Evolutionary conservation across 2,888 invertebrate genomes (phyloP), one percentile per base, ranked within the genome.

Genomic region (Autographa gamma): DNA sequence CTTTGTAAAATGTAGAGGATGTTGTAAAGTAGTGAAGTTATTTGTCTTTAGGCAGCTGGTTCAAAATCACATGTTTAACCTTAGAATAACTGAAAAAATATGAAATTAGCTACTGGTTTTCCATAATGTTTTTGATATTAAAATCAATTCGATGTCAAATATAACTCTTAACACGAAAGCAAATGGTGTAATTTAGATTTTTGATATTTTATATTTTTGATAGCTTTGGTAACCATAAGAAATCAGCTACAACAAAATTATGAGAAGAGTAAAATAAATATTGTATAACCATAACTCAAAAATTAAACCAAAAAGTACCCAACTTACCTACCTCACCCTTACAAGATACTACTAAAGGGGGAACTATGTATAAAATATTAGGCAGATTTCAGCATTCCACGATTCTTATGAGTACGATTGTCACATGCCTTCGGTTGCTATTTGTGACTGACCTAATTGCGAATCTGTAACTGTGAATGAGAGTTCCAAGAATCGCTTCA

Each of bases 381-480:
- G 61, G 60, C 64, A 68, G 65, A 0, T 38, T 38, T 38, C 54
- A 34, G 41, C 72, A 75, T 81, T 73, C 66, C 56, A 60, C 72
- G 48, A 70, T 60, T 70, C 74, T 69, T 68, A 71, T 73, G 73
- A 11, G 69, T 61, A 67, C 59, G 14, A 61, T 60, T 74, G 74
- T 76, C 69, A 67, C 68, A 64, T 74, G 74, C 67, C 34, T 60
- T 60, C 32, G 0, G n/a, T 73, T 54, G 73, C 74, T 86, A 83
- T 85, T 84, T 80, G 43, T 60, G 75, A 56, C 62, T 81, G 85
- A 83, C 88, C 88, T 75, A 82, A 61, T 80, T 87, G 72, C 74
- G 62, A 81, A 73, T 80, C 68, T 63, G 64, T 62, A 68, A 65
- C 78, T 77, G 78, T 85, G 84, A 86, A 87, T 88, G 83, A 85